Evolutionary conservation across 2,113 vertebrate species (phyloP), one percentile per base, ranked within the genome.

Genomic region (Mugil cephalus): DNA sequence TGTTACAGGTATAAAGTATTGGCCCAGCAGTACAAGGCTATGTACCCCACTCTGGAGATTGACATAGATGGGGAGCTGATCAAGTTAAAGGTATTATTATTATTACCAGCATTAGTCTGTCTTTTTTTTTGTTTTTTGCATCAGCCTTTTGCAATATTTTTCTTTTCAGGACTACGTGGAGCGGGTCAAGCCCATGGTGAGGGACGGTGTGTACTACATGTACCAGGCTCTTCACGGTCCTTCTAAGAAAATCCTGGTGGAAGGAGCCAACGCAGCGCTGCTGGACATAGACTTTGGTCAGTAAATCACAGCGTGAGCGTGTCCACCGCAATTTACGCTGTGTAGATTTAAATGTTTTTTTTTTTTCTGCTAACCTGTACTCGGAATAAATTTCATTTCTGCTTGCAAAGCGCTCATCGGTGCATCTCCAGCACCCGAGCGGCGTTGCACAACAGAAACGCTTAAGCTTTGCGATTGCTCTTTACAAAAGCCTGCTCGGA

Each of bases 211-310:
- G 82, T 96, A 98, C 92, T 99, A 95, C 93, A 96, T 99, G 92
- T 94, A 98, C 55, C 94, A 99, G 85, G 98, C 97, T 83, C 95
- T 99, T 1, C 97, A 98, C 53, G 97, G 97, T 40, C 93, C 96
- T 61, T 93, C 95, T 14, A 98, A 97, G 94, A 99, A 96, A 87
- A 98, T 99, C 86, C 92, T 99, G 87, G 98, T 99, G 87, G 98
- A 99, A 91, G 98, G 98, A 78, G 98, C 98, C 82, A 99, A 99
- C 65, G 97, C 97, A 71, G 96, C 97, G 0, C 91, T 99, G 12
- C 88, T 99, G 87, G 98, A 99, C 92, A 99, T 99, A 48, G 97
- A 99, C 93, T 99, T 99, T 84, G 98, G 98, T 99, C 90, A 91
- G 97, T 90, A 17, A 8, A 51, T 52, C 13, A 0, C 21, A 9